Evolutionary conservation across 1,140 invertebrate species (phyloP).

Genomic region (Camponotus pennsylvanicus): DNA sequence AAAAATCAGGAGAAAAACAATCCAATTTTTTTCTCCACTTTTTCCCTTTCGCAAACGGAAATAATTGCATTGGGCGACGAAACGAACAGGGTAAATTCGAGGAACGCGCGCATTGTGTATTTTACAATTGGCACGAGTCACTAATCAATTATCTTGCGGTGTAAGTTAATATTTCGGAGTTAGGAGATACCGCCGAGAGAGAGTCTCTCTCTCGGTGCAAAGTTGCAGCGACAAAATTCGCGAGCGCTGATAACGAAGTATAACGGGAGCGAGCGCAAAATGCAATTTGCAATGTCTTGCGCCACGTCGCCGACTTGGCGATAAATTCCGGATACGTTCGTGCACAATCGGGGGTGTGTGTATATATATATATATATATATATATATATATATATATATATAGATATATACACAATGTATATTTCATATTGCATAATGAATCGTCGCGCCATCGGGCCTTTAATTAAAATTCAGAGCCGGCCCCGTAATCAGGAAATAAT

Average conservation of each 20-base stretch:
- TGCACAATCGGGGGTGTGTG: slow-evolving; percentile 51
- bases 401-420: slow-evolving; percentile 61
- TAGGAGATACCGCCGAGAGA: background rate
- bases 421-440: slow-evolving; percentile 74
- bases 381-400: too few species aligned
- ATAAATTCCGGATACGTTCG: slow-evolving; percentile 67
- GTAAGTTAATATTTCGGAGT: slow-evolving; percentile 1
- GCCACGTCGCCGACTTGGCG: slow-evolving; percentile 50
- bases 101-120: background rate
- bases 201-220: background rate
- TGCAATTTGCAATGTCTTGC: slow-evolving; percentile 53
- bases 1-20: background rate
- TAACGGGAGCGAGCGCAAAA: slow-evolving; percentile 33
- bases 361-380: too few species aligned
- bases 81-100: too few species aligned
- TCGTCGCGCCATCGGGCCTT: slow-evolving; percentile 60
- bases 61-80: background rate
- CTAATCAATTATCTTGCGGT: background rate
- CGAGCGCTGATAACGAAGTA: slow-evolving; percentile 28
- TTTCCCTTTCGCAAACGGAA: too few species aligned
- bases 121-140: background rate
- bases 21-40: too few species aligned
- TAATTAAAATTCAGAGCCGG: slow-evolving; percentile 72
- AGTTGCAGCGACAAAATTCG: slow-evolving; percentile 33
- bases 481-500: slow-evolving; percentile 68